These are phyloP conservation scores for Hofmannophila pseudospretella DNA, from an alignment of 2,888 invertebrate species.

Conservation along the genomic window DNA sequence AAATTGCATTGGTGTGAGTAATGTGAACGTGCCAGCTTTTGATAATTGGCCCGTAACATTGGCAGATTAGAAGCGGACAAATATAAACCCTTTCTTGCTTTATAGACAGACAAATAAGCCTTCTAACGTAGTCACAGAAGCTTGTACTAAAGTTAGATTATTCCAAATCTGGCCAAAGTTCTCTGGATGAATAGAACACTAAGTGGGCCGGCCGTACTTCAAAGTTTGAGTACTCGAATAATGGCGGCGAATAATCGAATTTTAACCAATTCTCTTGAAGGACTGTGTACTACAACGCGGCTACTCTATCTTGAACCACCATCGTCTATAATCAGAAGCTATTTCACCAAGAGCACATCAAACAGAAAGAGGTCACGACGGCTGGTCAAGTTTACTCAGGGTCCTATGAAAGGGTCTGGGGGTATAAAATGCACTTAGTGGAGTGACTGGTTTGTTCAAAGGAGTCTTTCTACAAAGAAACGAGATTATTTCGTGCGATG, in stretches of 20 bases:
- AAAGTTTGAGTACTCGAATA: slow-evolving; percentile 51
- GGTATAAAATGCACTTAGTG: slow-evolving; percentile 62
- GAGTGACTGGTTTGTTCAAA: slow-evolving; percentile 48
- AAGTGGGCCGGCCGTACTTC: slow-evolving; percentile 41
- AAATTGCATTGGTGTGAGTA: too few species aligned
- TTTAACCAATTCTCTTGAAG: slow-evolving; percentile 54
- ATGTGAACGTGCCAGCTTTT: too few species aligned
- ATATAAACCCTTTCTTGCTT: background rate
- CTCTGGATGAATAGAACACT: slow-evolving; percentile 35
- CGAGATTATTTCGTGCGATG: slow-evolving; percentile 47
- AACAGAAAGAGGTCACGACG: background rate
- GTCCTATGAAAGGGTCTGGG: slow-evolving; percentile 46
- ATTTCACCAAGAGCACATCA: slow-evolving; percentile 2
- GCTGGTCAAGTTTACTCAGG: slow-evolving; percentile 21
- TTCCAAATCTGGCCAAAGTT: slow-evolving; percentile 33
- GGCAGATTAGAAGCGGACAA: background rate
- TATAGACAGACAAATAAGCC: background rate
- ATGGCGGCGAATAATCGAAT: slow-evolving; percentile 60
- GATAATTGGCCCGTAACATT: too few species aligned
- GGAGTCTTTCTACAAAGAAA: slow-evolving; percentile 38
- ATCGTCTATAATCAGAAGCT: background rate
- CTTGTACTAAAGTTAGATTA: slow-evolving; percentile 40
- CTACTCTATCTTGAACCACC: slow-evolving; percentile 25
- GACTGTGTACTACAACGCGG: slow-evolving; percentile 26
- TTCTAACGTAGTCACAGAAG: background rate